Evolutionary conservation across 2,888 invertebrate genomes (phyloP).

Genomic region (Eupeodes latifasciatus): DNA sequence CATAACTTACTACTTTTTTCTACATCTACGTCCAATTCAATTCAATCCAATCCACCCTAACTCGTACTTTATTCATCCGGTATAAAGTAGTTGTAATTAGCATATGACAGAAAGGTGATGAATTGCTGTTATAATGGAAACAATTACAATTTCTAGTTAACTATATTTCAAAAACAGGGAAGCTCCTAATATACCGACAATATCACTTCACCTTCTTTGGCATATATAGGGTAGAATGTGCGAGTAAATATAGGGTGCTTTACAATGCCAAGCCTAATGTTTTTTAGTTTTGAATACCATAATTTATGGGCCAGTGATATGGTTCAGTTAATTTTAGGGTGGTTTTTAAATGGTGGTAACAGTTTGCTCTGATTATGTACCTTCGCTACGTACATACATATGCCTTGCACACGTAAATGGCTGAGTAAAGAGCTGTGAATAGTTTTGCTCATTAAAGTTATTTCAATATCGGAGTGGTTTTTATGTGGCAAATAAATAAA

Average conservation of each 20-base stretch:
- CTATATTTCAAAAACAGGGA: slow-evolving; percentile 30
- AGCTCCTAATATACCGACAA: slow-evolving; percentile 6
- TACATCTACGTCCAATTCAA: not conserved
- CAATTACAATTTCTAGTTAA: slow-evolving; percentile 68
- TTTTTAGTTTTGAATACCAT: slow-evolving; percentile 48
- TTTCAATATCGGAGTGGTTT: slow-evolving; percentile 21
- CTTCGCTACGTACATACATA: slow-evolving; percentile 1
- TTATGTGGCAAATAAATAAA: slow-evolving; percentile 20
- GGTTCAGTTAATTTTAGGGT: slow-evolving; percentile 67
- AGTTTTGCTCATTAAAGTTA: slow-evolving; percentile 17
- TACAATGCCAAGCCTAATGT: slow-evolving; percentile 17
- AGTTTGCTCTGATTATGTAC: slow-evolving; percentile 44
- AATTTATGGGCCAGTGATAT: slow-evolving; percentile 61
- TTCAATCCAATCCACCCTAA: slow-evolving; percentile 28
- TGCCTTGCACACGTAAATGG: not conserved
- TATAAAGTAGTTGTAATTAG: slow-evolving; percentile 60
- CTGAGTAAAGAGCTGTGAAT: slow-evolving; percentile 45
- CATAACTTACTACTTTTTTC: not conserved
- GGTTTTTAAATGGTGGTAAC: slow-evolving; percentile 40
- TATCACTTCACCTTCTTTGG: not conserved
- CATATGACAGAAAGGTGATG: slow-evolving; percentile 76
- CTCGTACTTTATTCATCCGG: slow-evolving; percentile 1
- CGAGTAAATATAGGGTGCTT: not conserved
- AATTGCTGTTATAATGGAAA: slow-evolving; percentile 73
- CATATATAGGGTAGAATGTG: slow-evolving; percentile 13